phyloP scores from a whole-genome alignment of 2,797 vertebrate species.

The Rhadinocentrus ornatus region DNA sequence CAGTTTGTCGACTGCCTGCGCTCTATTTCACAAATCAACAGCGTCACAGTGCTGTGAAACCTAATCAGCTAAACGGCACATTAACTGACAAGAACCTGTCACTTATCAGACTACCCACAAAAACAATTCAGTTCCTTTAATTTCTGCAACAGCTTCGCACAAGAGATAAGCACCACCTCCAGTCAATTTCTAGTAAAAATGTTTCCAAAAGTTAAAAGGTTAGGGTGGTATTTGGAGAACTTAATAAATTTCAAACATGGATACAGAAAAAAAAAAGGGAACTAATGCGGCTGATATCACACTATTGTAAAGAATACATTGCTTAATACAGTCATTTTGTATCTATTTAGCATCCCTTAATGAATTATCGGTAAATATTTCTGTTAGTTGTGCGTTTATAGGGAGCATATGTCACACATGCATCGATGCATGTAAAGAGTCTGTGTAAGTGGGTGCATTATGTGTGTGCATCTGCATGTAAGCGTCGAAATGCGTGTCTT shows the following conservation, averaged over 20 bases:
- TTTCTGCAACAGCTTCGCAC: conserved; percentile 37
- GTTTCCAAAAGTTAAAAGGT: background rate
- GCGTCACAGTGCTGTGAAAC: conserved; percentile 57
- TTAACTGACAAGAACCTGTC: conserved; percentile 58
- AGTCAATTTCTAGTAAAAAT: conserved; percentile 8
- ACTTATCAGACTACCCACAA: conserved; percentile 47
- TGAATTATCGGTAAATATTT: background rate
- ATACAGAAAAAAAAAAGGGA: background rate
- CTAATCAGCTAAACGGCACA: conserved; percentile 46
- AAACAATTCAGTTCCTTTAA: conserved; percentile 35
- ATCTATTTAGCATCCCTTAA: background rate
- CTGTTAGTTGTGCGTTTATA: conserved; percentile 7
- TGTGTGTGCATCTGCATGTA: conserved; percentile 29
- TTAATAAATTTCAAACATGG: background rate
- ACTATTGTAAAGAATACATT: conserved; percentile 5
- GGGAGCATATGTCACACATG: conserved; percentile 23
- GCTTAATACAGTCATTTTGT: too few species aligned
- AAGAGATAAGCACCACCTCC: conserved; percentile 35
- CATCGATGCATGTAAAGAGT: conserved; percentile 2
- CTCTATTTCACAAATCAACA: conserved; percentile 64
- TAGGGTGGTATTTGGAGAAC: background rate
- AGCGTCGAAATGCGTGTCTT: conserved; percentile 30
- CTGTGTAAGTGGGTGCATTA: background rate
- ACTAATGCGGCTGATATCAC: conserved; percentile 7
- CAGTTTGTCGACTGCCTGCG: conserved; percentile 66